phyloP scores from a whole-genome alignment of 2,888 invertebrate genomes.

The Malthinus seriepunctatus region DNA sequence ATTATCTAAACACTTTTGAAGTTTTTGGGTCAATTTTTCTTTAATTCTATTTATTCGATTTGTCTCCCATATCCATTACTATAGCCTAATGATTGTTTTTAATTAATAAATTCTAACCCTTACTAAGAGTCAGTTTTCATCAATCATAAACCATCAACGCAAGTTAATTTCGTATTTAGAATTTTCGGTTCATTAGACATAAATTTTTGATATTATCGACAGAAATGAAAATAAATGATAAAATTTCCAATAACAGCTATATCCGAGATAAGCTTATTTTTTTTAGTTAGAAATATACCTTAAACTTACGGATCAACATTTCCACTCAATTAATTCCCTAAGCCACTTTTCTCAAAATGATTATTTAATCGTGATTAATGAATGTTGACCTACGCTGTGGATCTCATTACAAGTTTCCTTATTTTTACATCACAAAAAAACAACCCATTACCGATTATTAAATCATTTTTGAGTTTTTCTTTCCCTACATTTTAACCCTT shows the following conservation, averaged over 20 bases:
- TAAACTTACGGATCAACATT: conserved; percentile 10
- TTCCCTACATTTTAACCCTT: not conserved
- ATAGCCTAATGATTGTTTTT: conserved; percentile 4
- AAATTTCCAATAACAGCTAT: not conserved
- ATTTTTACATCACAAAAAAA: conserved; percentile 2
- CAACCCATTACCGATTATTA: not conserved
- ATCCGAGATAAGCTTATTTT: not conserved
- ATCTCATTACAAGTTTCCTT: conserved; percentile 10
- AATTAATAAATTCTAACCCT: conserved; percentile 9
- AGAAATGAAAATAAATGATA: not conserved
- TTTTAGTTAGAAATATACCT: not conserved
- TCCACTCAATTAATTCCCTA: conserved; percentile 11
- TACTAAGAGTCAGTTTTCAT: conserved; percentile 5
- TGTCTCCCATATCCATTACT: conserved; percentile 6
- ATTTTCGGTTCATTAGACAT: not conserved
- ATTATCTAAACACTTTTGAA: no score
- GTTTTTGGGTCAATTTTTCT: no score
- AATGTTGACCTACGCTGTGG: conserved; percentile 12
- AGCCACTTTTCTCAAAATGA: conserved; percentile 13
- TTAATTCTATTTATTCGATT: not conserved
- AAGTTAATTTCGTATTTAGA: not conserved
- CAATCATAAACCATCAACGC: not conserved
- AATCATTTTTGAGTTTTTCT: not conserved
- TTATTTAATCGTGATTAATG: conserved; percentile 21
- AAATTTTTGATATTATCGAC: not conserved